Percentiles rank a stretch among this genome's conserved stretches.
These are phyloP conservation scores for Limenitis camilla DNA, from an alignment of 2,888 invertebrate genomes.

Conservation along the genomic window DNA sequence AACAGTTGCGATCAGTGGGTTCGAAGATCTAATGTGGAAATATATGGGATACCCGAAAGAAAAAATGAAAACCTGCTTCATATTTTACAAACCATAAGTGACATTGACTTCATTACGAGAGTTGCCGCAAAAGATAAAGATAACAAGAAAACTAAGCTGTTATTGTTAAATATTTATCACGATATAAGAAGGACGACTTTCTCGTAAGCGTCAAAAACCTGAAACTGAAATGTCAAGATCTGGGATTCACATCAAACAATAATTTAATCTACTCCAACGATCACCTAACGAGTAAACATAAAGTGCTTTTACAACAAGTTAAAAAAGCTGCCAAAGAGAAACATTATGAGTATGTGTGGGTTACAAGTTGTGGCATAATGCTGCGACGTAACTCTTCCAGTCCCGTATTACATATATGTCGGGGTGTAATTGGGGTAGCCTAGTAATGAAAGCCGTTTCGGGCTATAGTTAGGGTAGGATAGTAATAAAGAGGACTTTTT, in stretches of 20 bases:
- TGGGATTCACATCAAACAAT: neutral
- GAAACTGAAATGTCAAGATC: slow-evolving; percentile 1
- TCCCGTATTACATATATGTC: too few relatives aligned
- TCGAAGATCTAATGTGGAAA: neutral
- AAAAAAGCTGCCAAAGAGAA: neutral
- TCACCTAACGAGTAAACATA: neutral
- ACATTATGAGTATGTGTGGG: neutral
- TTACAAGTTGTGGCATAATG: too few relatives aligned
- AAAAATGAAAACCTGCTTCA: neutral
- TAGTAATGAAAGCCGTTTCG: too few relatives aligned
- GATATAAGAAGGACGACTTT: slow-evolving; percentile 4
- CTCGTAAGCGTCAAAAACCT: slow-evolving; percentile 2
- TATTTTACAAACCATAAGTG: neutral
- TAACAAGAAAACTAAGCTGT: neutral
- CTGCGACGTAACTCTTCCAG: too few relatives aligned
- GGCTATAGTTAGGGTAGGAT: too few relatives aligned
- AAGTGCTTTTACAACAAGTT: neutral
- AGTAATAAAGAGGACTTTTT: too few relatives aligned
- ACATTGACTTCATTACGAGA: neutral
- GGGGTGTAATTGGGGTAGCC: too few relatives aligned
- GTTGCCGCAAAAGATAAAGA: neutral
- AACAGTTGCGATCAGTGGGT: too few relatives aligned
- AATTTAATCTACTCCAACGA: neutral
- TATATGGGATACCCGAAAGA: neutral
- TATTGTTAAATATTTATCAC: neutral